A percentile compares a stretch with the other conserved stretches of the same genome.
phyloP scores from a whole-genome alignment of 2,888 invertebrate species.

The Cremastobaeus sp. region DNA sequence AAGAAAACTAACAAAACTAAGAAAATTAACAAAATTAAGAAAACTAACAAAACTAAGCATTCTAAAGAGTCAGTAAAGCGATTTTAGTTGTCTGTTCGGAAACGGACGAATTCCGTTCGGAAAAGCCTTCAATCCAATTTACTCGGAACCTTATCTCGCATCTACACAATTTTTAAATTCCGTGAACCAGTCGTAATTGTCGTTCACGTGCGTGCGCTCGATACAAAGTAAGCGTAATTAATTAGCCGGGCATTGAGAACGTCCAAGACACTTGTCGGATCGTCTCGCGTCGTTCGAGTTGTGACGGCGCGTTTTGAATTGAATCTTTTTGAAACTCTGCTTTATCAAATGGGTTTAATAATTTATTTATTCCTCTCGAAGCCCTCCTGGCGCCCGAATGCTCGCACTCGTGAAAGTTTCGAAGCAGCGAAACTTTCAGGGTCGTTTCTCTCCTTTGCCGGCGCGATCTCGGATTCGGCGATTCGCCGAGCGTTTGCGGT shows the following conservation, averaged over 20 bases:
- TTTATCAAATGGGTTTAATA: constrained; percentile 55
- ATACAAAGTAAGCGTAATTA: constrained; percentile 7
- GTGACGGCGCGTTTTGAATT: background rate
- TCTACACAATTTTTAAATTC: constrained; percentile 5
- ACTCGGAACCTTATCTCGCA: constrained; percentile 6
- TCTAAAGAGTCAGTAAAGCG: too few relatives aligned
- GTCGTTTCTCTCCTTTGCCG: constrained; percentile 70
- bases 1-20: too few relatives aligned
- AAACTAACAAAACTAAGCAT: too few relatives aligned
- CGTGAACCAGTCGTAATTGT: constrained; percentile 6
- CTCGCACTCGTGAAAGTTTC: constrained; percentile 76
- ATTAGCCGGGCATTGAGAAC: constrained; percentile 11
- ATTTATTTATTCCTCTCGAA: constrained; percentile 53
- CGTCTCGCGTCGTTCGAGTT: background rate
- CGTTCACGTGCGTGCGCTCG: constrained; percentile 1
- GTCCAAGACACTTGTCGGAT: background rate
- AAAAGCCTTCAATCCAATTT: background rate
- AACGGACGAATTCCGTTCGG: too few relatives aligned
- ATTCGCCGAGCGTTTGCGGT: constrained; percentile 53
- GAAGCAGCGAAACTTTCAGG: constrained; percentile 73
- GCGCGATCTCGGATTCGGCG: constrained; percentile 63
- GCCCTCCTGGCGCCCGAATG: constrained; percentile 67
- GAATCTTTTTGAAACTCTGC: constrained; percentile 5
- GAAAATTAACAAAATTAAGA: too few relatives aligned
- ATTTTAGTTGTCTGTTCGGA: too few relatives aligned